These are phyloP conservation scores for Schizaphis graminum DNA, from an alignment of 2,888 invertebrate genomes.

Conservation along the genomic window DNA sequence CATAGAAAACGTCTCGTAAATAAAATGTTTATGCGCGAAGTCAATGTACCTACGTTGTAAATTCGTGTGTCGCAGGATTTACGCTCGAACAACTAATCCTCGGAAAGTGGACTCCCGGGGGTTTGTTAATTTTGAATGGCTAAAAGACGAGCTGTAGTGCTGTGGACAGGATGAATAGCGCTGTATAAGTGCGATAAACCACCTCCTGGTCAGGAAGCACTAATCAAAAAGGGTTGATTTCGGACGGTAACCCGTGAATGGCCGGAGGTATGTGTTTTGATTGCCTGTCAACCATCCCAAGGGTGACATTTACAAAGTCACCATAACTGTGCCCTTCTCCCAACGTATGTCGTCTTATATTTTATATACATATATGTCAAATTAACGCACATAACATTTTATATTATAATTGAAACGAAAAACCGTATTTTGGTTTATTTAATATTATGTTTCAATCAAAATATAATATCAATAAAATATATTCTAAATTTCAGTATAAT, in stretches of 20 bases:
- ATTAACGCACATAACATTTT: neutral
- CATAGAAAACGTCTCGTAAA: neutral
- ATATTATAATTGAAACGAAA: neutral
- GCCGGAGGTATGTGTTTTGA: slow-evolving; percentile 62
- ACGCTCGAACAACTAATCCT: slow-evolving; percentile 52
- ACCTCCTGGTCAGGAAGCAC: slow-evolving; percentile 54
- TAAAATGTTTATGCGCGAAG: neutral
- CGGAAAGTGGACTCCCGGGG: slow-evolving; percentile 59
- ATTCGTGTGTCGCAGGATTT: slow-evolving; percentile 20
- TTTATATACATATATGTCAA: neutral
- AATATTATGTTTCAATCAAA: neutral
- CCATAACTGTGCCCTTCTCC: slow-evolving; percentile 11
- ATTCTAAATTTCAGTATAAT: neutral
- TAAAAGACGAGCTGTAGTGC: neutral
- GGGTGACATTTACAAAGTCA: slow-evolving; percentile 60
- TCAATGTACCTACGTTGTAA: neutral
- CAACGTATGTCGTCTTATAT: neutral
- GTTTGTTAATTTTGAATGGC: slow-evolving; percentile 45
- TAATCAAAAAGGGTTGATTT: slow-evolving; percentile 65
- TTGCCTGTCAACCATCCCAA: slow-evolving; percentile 58
- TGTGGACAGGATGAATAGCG: neutral
- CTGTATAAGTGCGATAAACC: slow-evolving; percentile 60
- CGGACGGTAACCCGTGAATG: slow-evolving; percentile 45
- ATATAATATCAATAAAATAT: neutral
- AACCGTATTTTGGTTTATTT: neutral